phyloP scores from a whole-genome alignment of 2,113 vertebrate genomes.

The Hypanus sabinus region DNA sequence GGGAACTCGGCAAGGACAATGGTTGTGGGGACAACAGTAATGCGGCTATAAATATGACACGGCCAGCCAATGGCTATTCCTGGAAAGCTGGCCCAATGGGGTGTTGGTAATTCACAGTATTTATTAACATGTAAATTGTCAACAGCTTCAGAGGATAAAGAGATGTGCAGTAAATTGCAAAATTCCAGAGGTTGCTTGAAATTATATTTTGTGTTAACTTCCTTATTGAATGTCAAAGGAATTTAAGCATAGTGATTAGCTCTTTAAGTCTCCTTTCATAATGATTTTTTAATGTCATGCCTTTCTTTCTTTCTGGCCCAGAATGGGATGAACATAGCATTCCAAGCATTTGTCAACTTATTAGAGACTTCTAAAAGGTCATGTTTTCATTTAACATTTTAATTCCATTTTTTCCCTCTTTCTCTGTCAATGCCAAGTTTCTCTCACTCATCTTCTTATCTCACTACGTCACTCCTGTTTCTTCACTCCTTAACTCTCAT shows the following conservation, averaged over 20 bases:
- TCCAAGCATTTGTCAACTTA: not conserved
- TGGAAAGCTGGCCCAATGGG: not conserved
- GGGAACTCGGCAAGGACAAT: no score
- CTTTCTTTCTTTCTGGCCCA: not conserved
- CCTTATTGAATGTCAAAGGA: not conserved
- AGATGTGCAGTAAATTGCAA: not conserved
- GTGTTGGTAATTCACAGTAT: not conserved
- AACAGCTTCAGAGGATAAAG: not conserved
- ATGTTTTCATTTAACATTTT: not conserved
- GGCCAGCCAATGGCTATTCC: no score
- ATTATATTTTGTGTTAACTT: not conserved
- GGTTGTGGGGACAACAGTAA: no score
- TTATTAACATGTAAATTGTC: not conserved
- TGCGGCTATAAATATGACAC: no score
- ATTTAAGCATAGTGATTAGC: not conserved
- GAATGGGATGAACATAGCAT: not conserved
- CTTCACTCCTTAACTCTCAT: not conserved
- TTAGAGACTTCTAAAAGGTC: not conserved
- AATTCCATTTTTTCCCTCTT: not conserved
- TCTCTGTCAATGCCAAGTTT: not conserved
- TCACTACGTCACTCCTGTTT: no score
- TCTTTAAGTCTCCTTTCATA: not conserved
- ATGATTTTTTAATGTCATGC: not conserved
- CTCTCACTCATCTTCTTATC: not conserved
- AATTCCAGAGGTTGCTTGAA: not conserved